Evolutionary conservation across 2,113 vertebrate species (phyloP), one percentile per base, ranked within the genome.

Genomic region (Theristicus caerulescens): DNA sequence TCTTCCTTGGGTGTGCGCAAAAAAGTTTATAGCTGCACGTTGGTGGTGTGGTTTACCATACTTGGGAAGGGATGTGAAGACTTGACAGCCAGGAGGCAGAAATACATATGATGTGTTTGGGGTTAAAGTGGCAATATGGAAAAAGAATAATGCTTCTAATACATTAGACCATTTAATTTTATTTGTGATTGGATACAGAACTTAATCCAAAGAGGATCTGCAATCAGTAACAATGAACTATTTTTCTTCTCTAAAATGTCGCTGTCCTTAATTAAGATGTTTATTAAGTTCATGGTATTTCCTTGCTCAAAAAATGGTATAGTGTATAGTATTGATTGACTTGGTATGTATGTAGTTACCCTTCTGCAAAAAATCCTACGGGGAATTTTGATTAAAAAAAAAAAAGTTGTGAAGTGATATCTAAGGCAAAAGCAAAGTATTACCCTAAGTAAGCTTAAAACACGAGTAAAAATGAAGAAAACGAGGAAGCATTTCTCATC

Each of bases 391-490:
- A 34, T 81, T 65, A 1, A n/a, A 59, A 61, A 73, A 89, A 73
- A 20, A 40, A 25, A 73, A 10, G 2, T 26, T 85, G 13, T 57
- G 31, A 64, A 54, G 27, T 49, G 25, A 16, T 70, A 13, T 61
- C 18, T 58, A 66, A 77, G 51, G 32, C 69, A 58, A 40, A 80
- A 66, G 44, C 38, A 9, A 79, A 82, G 17, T 84, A n/a, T 55
- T 52, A 92, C 47, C 24, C 11, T 29, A 62, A n/a, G 27, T 78
- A 74, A 88, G 74, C 31, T 93, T 86, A 58, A 87, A 91, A 78
- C 16, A 49, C 87, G 46, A 74, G 86, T 94, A 72, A 93, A 87
- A 90, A 85, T 55, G 17, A 91, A 91, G 58, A 84, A 91, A 93
- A 93, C 12, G 29, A 89, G 83, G 81, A 96, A 95, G 57, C 26